Percentiles rank a stretch among this genome's conserved stretches.
phyloP scores from a whole-genome alignment of 2,113 vertebrate species.

The Channa argus region DNA sequence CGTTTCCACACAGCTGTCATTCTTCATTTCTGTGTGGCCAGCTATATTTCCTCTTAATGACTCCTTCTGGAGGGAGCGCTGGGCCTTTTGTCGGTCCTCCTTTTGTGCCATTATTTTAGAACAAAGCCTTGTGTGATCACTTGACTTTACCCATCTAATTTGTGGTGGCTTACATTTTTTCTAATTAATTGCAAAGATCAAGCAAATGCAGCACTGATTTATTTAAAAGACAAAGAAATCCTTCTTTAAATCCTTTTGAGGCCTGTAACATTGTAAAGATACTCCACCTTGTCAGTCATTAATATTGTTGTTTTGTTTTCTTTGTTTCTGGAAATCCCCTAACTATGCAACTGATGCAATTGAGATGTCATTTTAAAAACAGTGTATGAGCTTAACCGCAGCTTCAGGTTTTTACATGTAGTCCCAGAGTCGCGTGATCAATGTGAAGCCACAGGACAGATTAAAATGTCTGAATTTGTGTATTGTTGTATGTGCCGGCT shows the following conservation, averaged over 20 bases:
- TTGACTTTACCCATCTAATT: constrained; percentile 51
- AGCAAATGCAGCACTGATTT: neutral
- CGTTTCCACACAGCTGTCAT: neutral
- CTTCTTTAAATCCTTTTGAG: no score
- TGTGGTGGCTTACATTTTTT: neutral
- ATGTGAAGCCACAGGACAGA: constrained; percentile 21
- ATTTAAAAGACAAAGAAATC: neutral
- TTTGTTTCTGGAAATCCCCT: neutral
- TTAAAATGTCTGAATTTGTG: constrained; percentile 45
- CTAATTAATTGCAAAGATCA: constrained; percentile 1
- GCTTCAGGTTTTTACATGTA: neutral
- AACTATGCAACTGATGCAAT: neutral
- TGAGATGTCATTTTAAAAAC: neutral
- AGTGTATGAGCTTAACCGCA: neutral
- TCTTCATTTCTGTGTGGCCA: constrained; percentile 43
- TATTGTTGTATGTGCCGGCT: constrained; percentile 49
- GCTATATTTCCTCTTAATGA: constrained; percentile 58
- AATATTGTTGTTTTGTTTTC: no score
- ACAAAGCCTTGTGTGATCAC: constrained; percentile 53
- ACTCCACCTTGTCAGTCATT: neutral
- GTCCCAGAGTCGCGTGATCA: neutral
- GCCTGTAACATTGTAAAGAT: neutral
- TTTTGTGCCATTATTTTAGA: constrained; percentile 68
- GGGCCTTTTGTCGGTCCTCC: constrained; percentile 57
- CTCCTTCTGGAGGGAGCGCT: constrained; percentile 57